Evolutionary conservation across 2,797 vertebrate genomes (phyloP), one percentile per base, ranked within the genome.

Genomic region (Limosa lapponica): DNA sequence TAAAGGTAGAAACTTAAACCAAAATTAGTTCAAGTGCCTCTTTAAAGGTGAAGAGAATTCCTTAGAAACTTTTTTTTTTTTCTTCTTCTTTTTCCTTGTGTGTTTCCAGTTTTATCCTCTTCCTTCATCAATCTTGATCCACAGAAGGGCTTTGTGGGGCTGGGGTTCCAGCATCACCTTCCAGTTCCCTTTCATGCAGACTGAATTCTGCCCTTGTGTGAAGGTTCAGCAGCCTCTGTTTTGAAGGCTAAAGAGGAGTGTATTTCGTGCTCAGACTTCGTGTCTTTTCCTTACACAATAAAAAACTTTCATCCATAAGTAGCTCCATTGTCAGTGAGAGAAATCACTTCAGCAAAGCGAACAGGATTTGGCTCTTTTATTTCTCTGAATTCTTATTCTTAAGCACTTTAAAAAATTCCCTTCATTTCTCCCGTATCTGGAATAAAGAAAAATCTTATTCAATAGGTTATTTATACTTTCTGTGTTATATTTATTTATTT

Each of bases 71-170:
- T 13, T 12, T 13, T 27, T 16, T 10, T 46, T 72, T 43, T 37
- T 18, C 16, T 44, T 3, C 16, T 46, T 77, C 55, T 25, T 41
- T 66, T 46, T 57, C 7, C 11, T 69, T 67, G 3, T 14, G 1
- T 17, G 6, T 22, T 62, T 90, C 28, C 28, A 64, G 5, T n/a
- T 89, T 73, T 36, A 37, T 16, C 4, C 3, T 9, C 4, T 55
- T 77, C 10, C 28, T 87, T 71, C 11, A 13, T 16, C 32, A 27
- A 16, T 37, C 11, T 55, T 59, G 49, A 57, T 17, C 28, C 2
- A 13, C 10, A 41, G n/a, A 78, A 16, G 6, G 1, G 0, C 37
- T 94, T 57, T 39, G 11, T 0, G 0, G 55, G 13, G 5, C 5
- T 81, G 19, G 13, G 19, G 6, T 41, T 52, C 28, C 8, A 25